phyloP scores from a whole-genome alignment of 2,113 vertebrate species.

The Rhynchomys soricoides region DNA sequence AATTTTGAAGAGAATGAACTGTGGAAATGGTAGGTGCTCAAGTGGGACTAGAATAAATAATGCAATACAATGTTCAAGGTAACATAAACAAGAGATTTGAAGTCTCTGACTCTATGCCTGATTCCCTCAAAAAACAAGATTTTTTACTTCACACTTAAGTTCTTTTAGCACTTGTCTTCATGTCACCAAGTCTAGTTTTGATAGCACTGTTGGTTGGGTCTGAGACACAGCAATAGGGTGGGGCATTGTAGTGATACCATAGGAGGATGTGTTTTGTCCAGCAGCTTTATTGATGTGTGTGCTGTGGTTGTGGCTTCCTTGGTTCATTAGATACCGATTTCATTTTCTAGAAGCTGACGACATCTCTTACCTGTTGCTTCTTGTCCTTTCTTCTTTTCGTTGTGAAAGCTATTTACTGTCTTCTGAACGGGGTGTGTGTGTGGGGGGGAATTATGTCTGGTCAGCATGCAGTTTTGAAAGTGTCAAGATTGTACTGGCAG shows the following conservation, averaged over 20 bases:
- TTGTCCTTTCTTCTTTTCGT: not conserved
- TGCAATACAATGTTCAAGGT: slow-evolving; percentile 13
- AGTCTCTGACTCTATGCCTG: not conserved
- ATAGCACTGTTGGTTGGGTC: not conserved
- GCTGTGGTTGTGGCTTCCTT: not conserved
- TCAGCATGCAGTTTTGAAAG: not conserved
- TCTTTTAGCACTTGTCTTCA: not conserved
- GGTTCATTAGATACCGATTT: not conserved
- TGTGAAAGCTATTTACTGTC: not conserved
- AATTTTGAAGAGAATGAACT: not conserved
- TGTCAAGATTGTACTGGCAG: not conserved
- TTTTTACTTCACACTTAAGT: not conserved
- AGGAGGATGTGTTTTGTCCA: not conserved
- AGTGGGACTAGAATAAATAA: not conserved
- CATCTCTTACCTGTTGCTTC: not conserved
- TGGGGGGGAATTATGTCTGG: not conserved
- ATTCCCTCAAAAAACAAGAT: not conserved
- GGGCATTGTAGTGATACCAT: not conserved
- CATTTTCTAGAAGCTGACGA: slow-evolving; percentile 11
- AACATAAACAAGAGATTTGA: not conserved
- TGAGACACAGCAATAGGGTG: not conserved
- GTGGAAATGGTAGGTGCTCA: not conserved
- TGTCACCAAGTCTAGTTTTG: not conserved
- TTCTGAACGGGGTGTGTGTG: too few relatives aligned
- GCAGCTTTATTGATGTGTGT: not conserved